Evolutionary conservation across 2,113 vertebrate genomes (phyloP), one percentile per base, ranked within the genome.

Genomic region (Zosterops hypoxanthus): DNA sequence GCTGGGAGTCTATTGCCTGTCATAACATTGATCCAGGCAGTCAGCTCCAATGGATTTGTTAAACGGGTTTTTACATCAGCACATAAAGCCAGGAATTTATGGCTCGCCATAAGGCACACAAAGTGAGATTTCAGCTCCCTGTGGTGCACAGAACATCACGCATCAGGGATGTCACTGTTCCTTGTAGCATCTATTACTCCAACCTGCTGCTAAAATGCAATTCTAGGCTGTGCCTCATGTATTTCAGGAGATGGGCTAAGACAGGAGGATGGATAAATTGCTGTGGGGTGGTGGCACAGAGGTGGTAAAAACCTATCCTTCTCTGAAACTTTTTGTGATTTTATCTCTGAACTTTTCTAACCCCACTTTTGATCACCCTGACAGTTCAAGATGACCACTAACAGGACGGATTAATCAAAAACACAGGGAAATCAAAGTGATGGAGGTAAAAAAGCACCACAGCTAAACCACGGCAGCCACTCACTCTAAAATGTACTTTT

Each of bases 131-230:
- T 90, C 90, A 92, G 60, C 92, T 97, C 94, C 96, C 95, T 0
- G 60, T 86, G 92, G 96, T 79, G 95, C 94, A 8, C 76, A 75
- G 93, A 94, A 18, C 88, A 94, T 71, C 79, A 60, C 92, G 12
- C 94, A 84, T 86, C 94, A 92, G 92, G 90, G 68, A 71, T 86
- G 94, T 86, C 93, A 75, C 90, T 81, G 44, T 13, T 96, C 82
- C 82, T 95, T 71, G 88, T 46, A 92, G 79, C 85, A 90, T 92
- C 94, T 92, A 96, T 96, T 96, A 83, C 68, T 93, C 82, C 93
- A 95, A 41, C 93, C 93, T 95, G 95, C 94, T 97, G 95, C 90
- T 96, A 95, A 93, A 96, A 97, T n/a, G 92, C 82, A 84, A 57
- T 97, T 90, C 69, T 44, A 39, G 72, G 88, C 60, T 97, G 82